phyloP scores from a whole-genome alignment of 2,797 vertebrate genomes.

The Monodelphis domestica region DNA sequence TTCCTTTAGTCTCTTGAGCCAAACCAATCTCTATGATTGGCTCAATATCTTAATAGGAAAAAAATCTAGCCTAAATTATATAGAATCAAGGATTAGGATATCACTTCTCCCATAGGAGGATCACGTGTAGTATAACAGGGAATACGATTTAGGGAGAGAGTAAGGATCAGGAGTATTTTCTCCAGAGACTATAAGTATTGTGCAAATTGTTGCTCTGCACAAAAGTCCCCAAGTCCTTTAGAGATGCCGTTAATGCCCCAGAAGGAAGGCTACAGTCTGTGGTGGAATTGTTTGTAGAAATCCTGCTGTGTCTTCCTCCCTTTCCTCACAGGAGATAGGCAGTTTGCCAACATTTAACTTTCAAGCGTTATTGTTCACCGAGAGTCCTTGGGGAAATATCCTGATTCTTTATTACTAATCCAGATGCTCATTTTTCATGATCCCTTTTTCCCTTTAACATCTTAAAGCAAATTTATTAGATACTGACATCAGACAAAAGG shows the following conservation, averaged over 20 bases:
- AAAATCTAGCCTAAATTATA: neutral
- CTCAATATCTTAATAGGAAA: neutral
- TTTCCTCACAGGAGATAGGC: conserved; percentile 84
- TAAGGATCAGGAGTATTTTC: conserved; percentile 72
- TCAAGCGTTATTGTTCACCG: conserved; percentile 85
- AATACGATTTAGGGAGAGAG: conserved; percentile 42
- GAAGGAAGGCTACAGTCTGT: conserved; percentile 74
- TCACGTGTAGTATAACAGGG: neutral
- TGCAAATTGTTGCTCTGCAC: conserved; percentile 82
- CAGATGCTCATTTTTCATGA: conserved; percentile 78
- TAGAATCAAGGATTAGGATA: neutral
- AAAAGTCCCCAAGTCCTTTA: conserved; percentile 80
- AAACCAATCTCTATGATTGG: neutral
- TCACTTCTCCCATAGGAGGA: neutral
- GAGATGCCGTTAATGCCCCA: conserved; percentile 79
- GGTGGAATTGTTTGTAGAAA: conserved; percentile 81
- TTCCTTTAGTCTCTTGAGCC: neutral
- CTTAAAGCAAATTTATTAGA: conserved; percentile 82
- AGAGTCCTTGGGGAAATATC: conserved; percentile 79
- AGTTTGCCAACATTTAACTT: conserved; percentile 85
- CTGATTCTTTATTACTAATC: conserved; percentile 83
- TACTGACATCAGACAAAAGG: conserved; percentile 65
- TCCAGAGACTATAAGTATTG: conserved; percentile 81
- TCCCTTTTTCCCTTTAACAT: conserved; percentile 72
- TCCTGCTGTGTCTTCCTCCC: conserved; percentile 68